A percentile compares a stretch with the other conserved stretches of the same genome.
These are phyloP conservation scores for Myodes glareolus DNA, from an alignment of 2,113 vertebrate genomes.

Conservation along the genomic window DNA sequence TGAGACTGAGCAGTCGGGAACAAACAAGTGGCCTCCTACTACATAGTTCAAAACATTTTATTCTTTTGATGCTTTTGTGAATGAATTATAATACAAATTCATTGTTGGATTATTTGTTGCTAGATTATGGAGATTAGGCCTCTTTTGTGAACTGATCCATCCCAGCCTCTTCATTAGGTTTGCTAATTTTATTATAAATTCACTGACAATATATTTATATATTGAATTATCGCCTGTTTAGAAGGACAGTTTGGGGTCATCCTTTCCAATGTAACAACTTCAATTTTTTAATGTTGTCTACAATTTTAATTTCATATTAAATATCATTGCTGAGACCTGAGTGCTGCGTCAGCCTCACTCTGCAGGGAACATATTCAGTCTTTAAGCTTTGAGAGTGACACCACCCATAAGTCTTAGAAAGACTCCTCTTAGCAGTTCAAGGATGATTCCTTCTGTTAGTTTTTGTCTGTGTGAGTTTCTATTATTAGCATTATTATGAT, in stretches of 20 bases:
- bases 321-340: not conserved
- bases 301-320: not conserved
- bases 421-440: not conserved
- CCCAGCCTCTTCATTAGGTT: not conserved
- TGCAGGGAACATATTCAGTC: not conserved
- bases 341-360: not conserved
- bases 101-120: not conserved
- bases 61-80: not conserved
- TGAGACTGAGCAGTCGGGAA: too few relatives aligned
- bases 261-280: not conserved
- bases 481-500: not conserved
- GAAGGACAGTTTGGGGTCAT: not conserved
- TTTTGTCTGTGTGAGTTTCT: not conserved
- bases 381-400: not conserved
- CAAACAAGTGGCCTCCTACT: too few relatives aligned
- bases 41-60: not conserved
- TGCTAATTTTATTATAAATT: not conserved
- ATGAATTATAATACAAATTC: not conserved
- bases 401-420: not conserved
- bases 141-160: not conserved
- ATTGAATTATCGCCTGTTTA: not conserved
- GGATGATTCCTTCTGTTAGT: not conserved
- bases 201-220: not conserved
- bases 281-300: not conserved
- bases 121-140: not conserved